Evolutionary conservation across 2,888 invertebrate genomes (phyloP).

Genomic region (Apomyelois bistriatella): DNA sequence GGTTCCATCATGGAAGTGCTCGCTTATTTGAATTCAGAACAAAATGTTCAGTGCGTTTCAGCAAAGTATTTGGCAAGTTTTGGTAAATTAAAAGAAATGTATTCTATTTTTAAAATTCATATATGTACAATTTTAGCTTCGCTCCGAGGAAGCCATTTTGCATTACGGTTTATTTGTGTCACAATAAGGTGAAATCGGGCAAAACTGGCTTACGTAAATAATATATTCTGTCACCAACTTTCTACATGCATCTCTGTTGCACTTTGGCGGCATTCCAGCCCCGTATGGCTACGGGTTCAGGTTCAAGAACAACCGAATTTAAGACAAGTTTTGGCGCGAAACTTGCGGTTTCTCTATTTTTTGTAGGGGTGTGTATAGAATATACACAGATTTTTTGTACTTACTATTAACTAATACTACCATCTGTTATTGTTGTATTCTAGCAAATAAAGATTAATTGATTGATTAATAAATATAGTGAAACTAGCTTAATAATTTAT

Average conservation of each 20-base stretch:
- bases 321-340: background rate
- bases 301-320: background rate
- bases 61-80: no score
- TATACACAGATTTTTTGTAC: no score
- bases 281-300: background rate
- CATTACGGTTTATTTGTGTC: background rate
- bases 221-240: background rate
- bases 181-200: background rate
- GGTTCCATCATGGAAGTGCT: background rate
- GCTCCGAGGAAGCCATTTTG: background rate
- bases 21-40: background rate
- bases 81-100: no score
- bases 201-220: background rate
- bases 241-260: slow-evolving; percentile 1
- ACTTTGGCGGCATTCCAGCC: background rate
- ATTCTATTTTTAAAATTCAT: background rate
- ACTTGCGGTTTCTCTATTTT: background rate
- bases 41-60: no score
- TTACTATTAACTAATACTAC: no score
- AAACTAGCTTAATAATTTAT: no score
- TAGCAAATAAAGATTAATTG: no score
- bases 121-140: background rate
- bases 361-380: no score
- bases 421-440: no score
- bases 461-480: no score